Base-by-base conservation (phyloP, 2,797 vertebrate species). In the Botia kubotai region DNA sequence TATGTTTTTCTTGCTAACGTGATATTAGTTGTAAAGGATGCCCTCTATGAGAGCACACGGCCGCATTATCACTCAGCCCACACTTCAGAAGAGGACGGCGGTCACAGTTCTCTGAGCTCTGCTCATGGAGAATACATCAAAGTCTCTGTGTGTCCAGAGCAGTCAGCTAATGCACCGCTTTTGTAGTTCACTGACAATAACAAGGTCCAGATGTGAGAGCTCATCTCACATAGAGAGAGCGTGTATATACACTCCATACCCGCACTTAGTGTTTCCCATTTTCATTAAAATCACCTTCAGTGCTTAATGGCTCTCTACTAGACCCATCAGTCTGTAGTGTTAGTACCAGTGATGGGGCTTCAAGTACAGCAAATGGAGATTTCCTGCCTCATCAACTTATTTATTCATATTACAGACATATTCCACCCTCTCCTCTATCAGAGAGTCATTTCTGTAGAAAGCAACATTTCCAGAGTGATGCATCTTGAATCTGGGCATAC, bases 251-350 rank as follows among this genome's bases (percentile, higher is more conserved):
- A 89, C 89, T 91, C 90, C 90, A 90, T 92, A 89, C 88, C 88
- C 79, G 90, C 91, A 92, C 93, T 93, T 92, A 93, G 89, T 88
- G 87, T 92, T 91, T 92, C 90, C 91, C 86, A 92, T 93, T 92
- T 91, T 90, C 90, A 92, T 93, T 93, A 89, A 92, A 93, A 91
- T 92, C 92, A 92, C 92, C 92, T 92, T 90, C 91, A 86, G 88
- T 90, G 88, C 87, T 90, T 92, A 92, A 92, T 93, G 92, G 90
- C 86, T 88, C 82, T 86, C 87, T 82, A 88, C 86, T 86, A 86
- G 78, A 43, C 55, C 83, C 82, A 82, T 80, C 72, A 48, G 83
- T 88, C 89, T 89, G 83, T 88, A 87, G 88, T 89, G 87, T 86
- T 83, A 88, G 83, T 88, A 77, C 82, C 82, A 75, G 83, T 87